A percentile compares a stretch with the other conserved stretches of the same genome.
Conservation (phyloP, 2,888 invertebrate species). For the Epinotia bilunana region DNA sequence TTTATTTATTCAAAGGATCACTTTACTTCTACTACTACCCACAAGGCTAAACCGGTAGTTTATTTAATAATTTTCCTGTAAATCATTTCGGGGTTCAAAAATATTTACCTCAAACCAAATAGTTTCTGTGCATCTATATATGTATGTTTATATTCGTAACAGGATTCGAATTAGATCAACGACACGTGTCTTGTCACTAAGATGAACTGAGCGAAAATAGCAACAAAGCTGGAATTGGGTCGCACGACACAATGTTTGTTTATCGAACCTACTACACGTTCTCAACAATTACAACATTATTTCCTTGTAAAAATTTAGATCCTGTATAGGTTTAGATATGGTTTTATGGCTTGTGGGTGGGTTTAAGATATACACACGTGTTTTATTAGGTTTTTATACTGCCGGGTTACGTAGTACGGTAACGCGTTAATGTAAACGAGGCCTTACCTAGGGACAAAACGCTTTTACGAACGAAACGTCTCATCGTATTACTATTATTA, state of each 20-base stretch:
- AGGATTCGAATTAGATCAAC: conserved; percentile 12
- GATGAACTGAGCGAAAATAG: conserved; percentile 33
- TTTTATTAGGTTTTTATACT: conserved; percentile 31
- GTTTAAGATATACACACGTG: conserved; percentile 24
- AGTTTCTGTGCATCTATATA: too few species aligned
- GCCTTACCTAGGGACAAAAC: conserved; percentile 3
- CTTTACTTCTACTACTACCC: too few species aligned
- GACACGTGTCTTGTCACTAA: conserved; percentile 35
- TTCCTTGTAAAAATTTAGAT: conserved; percentile 10
- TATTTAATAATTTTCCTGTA: too few species aligned
- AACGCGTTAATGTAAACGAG: conserved; percentile 31
- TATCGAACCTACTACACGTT: conserved; percentile 5
- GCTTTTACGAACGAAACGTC: background rate
- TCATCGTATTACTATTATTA: background rate
- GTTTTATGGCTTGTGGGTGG: conserved; percentile 25
- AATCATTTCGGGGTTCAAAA: too few species aligned
- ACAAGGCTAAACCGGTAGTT: too few species aligned
- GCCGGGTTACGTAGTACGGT: conserved; percentile 27
- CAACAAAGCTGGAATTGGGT: conserved; percentile 21
- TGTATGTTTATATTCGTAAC: background rate
- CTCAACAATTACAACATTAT: conserved; percentile 5
- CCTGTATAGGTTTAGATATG: conserved; percentile 20
- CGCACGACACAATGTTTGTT: conserved; percentile 16
- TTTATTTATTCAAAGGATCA: too few species aligned
- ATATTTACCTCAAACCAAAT: too few species aligned